Evolutionary conservation across 2,113 vertebrate species (phyloP), one percentile per base, ranked within the genome.

Genomic region (Stigmatopora argus): DNA sequence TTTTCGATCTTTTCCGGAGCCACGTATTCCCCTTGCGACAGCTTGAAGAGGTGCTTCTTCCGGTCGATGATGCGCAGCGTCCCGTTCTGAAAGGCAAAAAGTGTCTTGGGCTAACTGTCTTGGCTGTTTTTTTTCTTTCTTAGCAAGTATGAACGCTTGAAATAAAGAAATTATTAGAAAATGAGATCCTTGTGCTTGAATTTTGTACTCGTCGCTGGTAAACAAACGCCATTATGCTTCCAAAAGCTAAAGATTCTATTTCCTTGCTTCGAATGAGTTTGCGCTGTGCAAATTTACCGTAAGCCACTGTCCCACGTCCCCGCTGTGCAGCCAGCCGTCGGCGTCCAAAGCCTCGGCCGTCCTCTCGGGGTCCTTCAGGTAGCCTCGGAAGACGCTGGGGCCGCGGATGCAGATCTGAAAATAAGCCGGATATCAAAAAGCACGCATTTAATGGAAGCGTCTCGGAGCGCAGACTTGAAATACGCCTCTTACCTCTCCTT

Each of bases 1-100:
- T 90, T 92, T 73, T 92, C 91, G n/a, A 92, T 91, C 84, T 90
- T 92, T 83, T 92, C 91, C 0, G 91, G 91, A 70, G 91, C 91
- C 17, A 92, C 86, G 74, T 92, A 92, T 79, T 92, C 91, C 10
- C 91, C 91, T 75, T 92, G 90, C 5, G 89, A 88, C 80, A 92
- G 65, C 74, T 92, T 92, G 73, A 92, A 92, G 74, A 92, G 92
- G 80, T 92, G 86, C 84, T 92, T 92, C 82, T 92, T 91, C 71
- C 91, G 72, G 85, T 92, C 91, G 1, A 92, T 79, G 79, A 92
- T 92, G 66, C 86, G 83, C 17, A 92, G 77, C 0, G 89, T 90
- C 63, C 91, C 91, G 2, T 92, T 92, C 91, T 92, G 72, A 44
- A n/a, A 23, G 49, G 45, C n/a, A 4, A 55, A 52, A 55, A 26